These are phyloP conservation scores for Anthoscopus minutus DNA, from an alignment of 2,113 vertebrate genomes.

Conservation along the genomic window DNA sequence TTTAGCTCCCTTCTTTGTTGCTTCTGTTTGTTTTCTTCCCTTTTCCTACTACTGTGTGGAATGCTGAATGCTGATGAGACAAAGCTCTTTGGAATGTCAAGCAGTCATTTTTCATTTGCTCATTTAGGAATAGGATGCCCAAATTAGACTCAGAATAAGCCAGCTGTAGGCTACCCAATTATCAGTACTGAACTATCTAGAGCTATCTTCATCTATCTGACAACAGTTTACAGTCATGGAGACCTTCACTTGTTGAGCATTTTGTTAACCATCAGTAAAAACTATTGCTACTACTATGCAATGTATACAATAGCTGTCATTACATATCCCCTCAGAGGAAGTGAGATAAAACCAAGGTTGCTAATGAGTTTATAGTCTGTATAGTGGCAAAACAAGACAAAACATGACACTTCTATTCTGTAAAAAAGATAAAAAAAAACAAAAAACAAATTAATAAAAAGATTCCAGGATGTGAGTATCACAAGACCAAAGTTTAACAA, in stretches of 20 bases:
- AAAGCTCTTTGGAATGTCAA: conserved; percentile 11
- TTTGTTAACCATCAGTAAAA: not conserved
- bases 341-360: not conserved
- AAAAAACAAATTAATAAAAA: not conserved
- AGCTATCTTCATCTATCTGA: not conserved
- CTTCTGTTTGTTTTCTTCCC: not conserved
- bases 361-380: not conserved
- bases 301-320: not conserved
- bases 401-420: not conserved
- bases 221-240: not conserved
- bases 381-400: not conserved
- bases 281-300: not conserved
- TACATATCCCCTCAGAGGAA: not conserved
- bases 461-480: not conserved
- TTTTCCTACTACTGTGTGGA: not conserved
- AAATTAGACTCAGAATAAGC: not conserved
- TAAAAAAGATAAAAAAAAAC: not conserved
- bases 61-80: conserved; percentile 22
- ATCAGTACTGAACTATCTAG: not conserved
- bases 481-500: not conserved
- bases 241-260: not conserved
- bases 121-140: not conserved
- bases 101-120: conserved; percentile 32
- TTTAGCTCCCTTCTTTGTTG: not conserved
- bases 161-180: not conserved